These are phyloP conservation scores for Papilio protenor DNA, from an alignment of 2,888 invertebrate genomes.

Conservation along the genomic window DNA sequence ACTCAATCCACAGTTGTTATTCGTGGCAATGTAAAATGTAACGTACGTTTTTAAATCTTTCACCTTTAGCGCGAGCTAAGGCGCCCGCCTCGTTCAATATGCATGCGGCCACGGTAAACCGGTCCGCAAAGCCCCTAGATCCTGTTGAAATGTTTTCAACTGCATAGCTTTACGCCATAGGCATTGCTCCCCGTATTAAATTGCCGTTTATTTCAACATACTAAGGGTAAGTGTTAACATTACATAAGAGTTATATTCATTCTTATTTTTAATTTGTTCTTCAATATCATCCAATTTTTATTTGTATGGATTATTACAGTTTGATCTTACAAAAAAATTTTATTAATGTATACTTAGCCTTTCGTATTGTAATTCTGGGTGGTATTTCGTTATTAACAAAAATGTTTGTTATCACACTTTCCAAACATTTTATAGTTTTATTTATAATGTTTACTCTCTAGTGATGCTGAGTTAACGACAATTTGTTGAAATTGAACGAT, in stretches of 20 bases:
- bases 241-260: constrained; percentile 28
- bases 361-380: too few relatives aligned
- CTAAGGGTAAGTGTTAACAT: constrained; percentile 27
- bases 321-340: too few relatives aligned
- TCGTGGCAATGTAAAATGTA: constrained; percentile 11
- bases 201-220: constrained; percentile 38
- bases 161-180: constrained; percentile 40
- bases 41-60: constrained; percentile 38
- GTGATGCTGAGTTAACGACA: too few relatives aligned
- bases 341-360: too few relatives aligned
- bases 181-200: constrained; percentile 36
- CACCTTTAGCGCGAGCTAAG: constrained; percentile 32
- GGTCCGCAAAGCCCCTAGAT: constrained; percentile 42
- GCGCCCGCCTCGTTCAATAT: constrained; percentile 40
- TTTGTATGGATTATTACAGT: not conserved
- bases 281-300: not conserved
- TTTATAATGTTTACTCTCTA: too few relatives aligned
- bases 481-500: not conserved
- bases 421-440: too few relatives aligned
- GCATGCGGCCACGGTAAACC: constrained; percentile 40
- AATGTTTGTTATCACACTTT: too few relatives aligned
- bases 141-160: constrained; percentile 45
- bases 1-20: not conserved
- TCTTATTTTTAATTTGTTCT: not conserved
- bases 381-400: too few relatives aligned